Percentiles rank a stretch among this genome's conserved stretches.
These are phyloP conservation scores for Geodia barretti DNA, from an alignment of 37 sponge, comb jelly and placozoan genomes.

Conservation along the genomic window DNA sequence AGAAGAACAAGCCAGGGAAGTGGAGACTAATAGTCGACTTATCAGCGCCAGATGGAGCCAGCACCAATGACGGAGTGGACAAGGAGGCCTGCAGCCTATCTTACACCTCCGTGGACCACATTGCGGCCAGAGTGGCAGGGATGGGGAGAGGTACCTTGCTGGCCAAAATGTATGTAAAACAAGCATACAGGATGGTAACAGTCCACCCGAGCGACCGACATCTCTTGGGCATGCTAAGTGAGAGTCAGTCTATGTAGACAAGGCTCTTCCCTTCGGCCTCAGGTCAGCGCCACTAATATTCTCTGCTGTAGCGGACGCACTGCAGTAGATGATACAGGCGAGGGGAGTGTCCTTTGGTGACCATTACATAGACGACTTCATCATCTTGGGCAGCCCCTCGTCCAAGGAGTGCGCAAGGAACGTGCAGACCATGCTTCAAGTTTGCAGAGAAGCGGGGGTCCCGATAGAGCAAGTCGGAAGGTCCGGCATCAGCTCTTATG, in stretches of 20 bases:
- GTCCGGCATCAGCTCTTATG: not conserved
- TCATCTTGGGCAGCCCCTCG: not conserved
- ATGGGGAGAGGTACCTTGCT: not conserved
- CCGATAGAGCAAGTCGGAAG: slow-evolving; percentile 14
- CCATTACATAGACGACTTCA: slow-evolving; percentile 22
- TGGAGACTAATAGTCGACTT: no score
- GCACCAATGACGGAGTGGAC: no score
- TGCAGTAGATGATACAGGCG: not conserved
- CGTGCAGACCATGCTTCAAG: not conserved
- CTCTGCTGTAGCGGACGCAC: slow-evolving; percentile 6
- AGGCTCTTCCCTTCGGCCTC: slow-evolving; percentile 26
- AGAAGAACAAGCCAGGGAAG: no score
- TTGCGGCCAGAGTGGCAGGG: not conserved
- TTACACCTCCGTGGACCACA: no score
- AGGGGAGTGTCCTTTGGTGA: slow-evolving; percentile 1
- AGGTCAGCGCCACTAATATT: no score
- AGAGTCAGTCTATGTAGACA: slow-evolving; percentile 7
- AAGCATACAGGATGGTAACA: no score
- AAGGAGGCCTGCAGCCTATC: no score
- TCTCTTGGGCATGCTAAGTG: slow-evolving; percentile 9
- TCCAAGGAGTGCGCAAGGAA: not conserved
- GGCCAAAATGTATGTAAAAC: no score
- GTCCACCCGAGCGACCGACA: not conserved
- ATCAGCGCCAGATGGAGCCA: no score
- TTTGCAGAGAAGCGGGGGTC: not conserved